Evolutionary conservation across 37 sponge, comb jelly and placozoan species (phyloP).

Genomic region (Hormiphora californensis): DNA sequence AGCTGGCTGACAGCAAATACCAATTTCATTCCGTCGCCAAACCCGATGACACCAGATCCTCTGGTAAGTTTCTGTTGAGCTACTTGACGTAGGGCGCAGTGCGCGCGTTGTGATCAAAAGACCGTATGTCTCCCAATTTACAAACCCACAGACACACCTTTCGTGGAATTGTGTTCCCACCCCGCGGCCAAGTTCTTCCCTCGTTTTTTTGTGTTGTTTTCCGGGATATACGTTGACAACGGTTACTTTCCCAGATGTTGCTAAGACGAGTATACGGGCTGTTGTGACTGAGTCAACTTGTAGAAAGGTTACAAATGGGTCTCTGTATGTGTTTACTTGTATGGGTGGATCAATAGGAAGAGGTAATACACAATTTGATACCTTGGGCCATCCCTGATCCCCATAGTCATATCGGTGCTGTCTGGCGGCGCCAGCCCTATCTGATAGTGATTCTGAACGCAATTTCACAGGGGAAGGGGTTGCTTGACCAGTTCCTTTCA

Average conservation of each 20-base stretch:
- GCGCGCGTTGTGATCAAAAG: not conserved
- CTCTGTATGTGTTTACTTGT: conserved; percentile 23
- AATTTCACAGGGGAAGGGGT: too few relatives aligned
- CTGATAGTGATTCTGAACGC: too few relatives aligned
- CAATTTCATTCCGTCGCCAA: conserved; percentile 17
- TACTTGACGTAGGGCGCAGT: conserved; percentile 2
- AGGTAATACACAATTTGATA: not conserved
- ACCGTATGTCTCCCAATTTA: not conserved
- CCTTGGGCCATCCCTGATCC: too few relatives aligned
- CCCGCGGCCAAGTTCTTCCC: not conserved
- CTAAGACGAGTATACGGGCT: conserved; percentile 42
- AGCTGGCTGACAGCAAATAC: conserved; percentile 10
- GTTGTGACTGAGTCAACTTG: conserved; percentile 21
- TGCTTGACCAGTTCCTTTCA: too few relatives aligned
- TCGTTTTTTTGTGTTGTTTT: not conserved
- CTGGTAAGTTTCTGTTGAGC: not conserved
- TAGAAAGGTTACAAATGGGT: conserved; percentile 6
- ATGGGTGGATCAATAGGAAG: conserved; percentile 48
- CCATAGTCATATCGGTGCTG: too few relatives aligned
- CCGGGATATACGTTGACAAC: not conserved
- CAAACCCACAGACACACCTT: not conserved
- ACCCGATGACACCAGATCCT: conserved; percentile 34
- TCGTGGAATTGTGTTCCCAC: not conserved
- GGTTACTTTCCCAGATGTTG: not conserved
- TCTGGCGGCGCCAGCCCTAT: too few relatives aligned